Evolutionary conservation across 2,113 vertebrate genomes (phyloP).

Genomic region (Vanacampus margaritifer): DNA sequence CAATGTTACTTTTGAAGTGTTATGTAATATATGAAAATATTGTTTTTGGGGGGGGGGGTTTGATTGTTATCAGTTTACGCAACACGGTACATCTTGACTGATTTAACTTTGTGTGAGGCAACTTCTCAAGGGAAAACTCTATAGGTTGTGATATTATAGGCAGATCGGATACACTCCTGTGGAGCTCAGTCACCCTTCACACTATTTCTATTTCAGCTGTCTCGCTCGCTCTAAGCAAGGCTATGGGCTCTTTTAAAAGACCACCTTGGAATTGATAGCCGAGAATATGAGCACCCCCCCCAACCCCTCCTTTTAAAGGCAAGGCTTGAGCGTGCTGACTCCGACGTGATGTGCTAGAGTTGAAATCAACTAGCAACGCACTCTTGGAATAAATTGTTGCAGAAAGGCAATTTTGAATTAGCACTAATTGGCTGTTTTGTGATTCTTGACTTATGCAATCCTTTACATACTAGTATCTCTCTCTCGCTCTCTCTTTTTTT

Average conservation of each 20-base stretch:
- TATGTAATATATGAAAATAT: background rate
- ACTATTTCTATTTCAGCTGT: slow-evolving; percentile 66
- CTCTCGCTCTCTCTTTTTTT: too few species aligned
- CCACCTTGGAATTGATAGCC: slow-evolving; percentile 72
- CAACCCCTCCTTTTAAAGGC: slow-evolving; percentile 75
- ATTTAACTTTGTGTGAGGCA: slow-evolving; percentile 8
- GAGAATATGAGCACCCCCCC: slow-evolving; percentile 66
- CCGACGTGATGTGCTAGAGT: slow-evolving; percentile 39
- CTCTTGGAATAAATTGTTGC: slow-evolving; percentile 1
- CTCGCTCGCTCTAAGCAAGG: slow-evolving; percentile 22
- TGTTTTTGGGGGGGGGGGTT: background rate
- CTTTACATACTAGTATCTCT: too few species aligned
- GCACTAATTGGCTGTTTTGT: background rate
- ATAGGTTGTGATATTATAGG: slow-evolving; percentile 45
- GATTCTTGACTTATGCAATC: background rate
- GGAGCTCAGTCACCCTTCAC: slow-evolving; percentile 26
- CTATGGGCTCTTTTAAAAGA: slow-evolving; percentile 60
- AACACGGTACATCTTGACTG: background rate
- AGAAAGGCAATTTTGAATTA: background rate
- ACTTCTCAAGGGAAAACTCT: slow-evolving; percentile 27
- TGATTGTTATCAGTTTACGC: background rate
- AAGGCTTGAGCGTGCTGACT: slow-evolving; percentile 69
- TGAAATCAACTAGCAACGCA: slow-evolving; percentile 1
- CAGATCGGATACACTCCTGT: slow-evolving; percentile 38
- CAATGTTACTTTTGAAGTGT: background rate